phyloP scores from a whole-genome alignment of 2,113 vertebrate genomes.

The Ctenomys sociabilis region DNA sequence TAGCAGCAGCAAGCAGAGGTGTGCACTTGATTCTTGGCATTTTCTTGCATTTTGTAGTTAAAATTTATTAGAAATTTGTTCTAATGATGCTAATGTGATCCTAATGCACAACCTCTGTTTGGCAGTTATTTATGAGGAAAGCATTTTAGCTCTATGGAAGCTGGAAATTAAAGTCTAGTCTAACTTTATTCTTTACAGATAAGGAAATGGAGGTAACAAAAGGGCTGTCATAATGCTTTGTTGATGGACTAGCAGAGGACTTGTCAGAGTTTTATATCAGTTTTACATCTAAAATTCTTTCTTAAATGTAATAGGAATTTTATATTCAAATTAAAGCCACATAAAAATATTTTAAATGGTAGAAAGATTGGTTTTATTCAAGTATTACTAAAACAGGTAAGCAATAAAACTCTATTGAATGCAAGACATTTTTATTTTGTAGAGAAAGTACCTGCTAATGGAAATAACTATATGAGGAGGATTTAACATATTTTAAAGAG shows the following conservation, averaged over 20 bases:
- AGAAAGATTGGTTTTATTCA: conserved; percentile 63
- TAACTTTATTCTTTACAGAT: conserved; percentile 59
- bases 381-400: conserved; percentile 37
- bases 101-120: not conserved
- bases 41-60: conserved; percentile 57
- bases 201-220: conserved; percentile 57
- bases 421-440: conserved; percentile 64
- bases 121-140: conserved; percentile 60
- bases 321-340: conserved; percentile 46
- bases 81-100: conserved; percentile 27
- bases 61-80: conserved; percentile 62
- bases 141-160: conserved; percentile 47
- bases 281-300: conserved; percentile 61
- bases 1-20: conserved; percentile 35
- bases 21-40: conserved; percentile 45
- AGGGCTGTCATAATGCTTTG: not conserved
- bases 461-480: conserved; percentile 16
- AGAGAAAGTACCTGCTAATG: conserved; percentile 20
- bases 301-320: conserved; percentile 58
- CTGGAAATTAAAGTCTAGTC: not conserved
- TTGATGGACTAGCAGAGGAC: not conserved
- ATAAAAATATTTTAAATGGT: conserved; percentile 59
- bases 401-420: conserved; percentile 45
- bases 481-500: conserved; percentile 46
- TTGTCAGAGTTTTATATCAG: not conserved